Evolutionary conservation across 2,888 invertebrate species (phyloP).

Genomic region (Drosophila phalerata): DNA sequence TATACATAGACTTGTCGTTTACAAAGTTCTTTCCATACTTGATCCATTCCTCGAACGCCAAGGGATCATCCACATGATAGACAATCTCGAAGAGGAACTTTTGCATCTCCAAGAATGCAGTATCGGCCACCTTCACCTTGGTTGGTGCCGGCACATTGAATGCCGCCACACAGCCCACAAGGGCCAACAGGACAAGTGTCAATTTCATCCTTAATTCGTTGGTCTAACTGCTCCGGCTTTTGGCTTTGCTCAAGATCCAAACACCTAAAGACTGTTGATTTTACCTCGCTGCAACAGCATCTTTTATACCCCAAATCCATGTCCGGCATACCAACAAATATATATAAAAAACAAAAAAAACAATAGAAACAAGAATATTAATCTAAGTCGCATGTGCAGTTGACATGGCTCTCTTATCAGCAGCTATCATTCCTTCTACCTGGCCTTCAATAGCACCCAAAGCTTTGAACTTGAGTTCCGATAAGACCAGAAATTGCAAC

Average conservation of each 20-base stretch:
- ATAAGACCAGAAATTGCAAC: conserved; percentile 10
- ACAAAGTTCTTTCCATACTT: conserved; percentile 67
- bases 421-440: not conserved
- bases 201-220: conserved; percentile 72
- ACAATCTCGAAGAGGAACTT: conserved; percentile 79
- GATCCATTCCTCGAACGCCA: conserved; percentile 81
- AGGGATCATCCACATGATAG: conserved; percentile 71
- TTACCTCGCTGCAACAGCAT: conserved; percentile 16
- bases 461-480: not conserved
- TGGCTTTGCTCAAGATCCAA: conserved; percentile 58
- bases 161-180: conserved; percentile 78
- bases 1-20: conserved; percentile 67
- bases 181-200: conserved; percentile 77
- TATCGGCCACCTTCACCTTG: conserved; percentile 74
- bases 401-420: conserved; percentile 29
- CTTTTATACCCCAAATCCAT: conserved; percentile 64
- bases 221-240: conserved; percentile 69
- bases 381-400: conserved; percentile 36
- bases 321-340: conserved; percentile 50
- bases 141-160: conserved; percentile 60
- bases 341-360: not conserved
- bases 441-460: conserved; percentile 15
- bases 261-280: conserved; percentile 81
- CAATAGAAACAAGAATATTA: not conserved
- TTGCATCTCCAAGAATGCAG: conserved; percentile 73